phyloP scores from a whole-genome alignment of 2,888 invertebrate species.

The Encarsia formosa region DNA sequence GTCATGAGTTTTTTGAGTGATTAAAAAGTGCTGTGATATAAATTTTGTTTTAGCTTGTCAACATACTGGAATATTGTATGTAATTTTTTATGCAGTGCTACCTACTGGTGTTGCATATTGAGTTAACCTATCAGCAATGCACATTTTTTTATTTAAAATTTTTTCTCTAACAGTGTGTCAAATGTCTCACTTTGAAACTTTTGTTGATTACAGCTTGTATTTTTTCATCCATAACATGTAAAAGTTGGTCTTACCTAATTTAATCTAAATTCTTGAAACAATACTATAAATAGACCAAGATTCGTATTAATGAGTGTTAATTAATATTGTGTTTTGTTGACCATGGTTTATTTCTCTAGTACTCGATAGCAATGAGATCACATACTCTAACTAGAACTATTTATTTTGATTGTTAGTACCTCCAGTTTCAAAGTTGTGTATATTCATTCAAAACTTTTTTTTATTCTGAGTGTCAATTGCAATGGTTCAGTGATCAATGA shows the following conservation, averaged over 20 bases:
- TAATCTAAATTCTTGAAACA: too few relatives aligned
- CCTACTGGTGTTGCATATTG: not conserved
- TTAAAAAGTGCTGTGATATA: too few relatives aligned
- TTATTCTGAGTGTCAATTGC: slow-evolving; percentile 5
- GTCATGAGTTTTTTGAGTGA: too few relatives aligned
- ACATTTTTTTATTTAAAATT: slow-evolving; percentile 24
- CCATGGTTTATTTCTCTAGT: not conserved
- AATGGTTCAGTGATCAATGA: slow-evolving; percentile 7
- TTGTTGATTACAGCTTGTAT: too few relatives aligned
- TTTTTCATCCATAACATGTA: too few relatives aligned
- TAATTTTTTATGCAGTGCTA: too few relatives aligned
- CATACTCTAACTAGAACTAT: slow-evolving; percentile 1
- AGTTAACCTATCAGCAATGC: slow-evolving; percentile 18
- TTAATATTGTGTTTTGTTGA: slow-evolving; percentile 2
- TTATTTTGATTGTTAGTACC: not conserved
- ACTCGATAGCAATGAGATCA: slow-evolving; percentile 1
- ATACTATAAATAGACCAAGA: slow-evolving; percentile 11
- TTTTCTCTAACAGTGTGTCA: too few relatives aligned
- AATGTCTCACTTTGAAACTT: too few relatives aligned
- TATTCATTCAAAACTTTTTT: slow-evolving; percentile 11
- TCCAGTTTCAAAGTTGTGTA: too few relatives aligned
- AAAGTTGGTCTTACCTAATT: too few relatives aligned
- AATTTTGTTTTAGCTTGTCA: too few relatives aligned
- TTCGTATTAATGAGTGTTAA: slow-evolving; percentile 14
- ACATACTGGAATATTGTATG: too few relatives aligned